These are phyloP conservation scores for Sitta carolinensis DNA, from an alignment of 2,797 vertebrate genomes.

Conservation along the genomic window DNA sequence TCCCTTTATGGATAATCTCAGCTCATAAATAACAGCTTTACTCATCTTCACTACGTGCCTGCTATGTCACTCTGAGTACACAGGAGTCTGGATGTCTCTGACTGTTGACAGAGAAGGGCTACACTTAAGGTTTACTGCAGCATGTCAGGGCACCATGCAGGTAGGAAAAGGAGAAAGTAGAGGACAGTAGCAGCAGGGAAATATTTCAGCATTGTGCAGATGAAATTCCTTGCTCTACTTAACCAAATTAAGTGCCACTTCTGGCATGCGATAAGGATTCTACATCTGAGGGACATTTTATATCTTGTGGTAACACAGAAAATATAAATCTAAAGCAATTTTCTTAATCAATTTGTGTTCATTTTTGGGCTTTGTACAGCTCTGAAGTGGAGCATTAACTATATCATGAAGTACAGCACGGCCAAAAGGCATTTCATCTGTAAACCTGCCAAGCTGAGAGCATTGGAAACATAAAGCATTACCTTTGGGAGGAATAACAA, in stretches of 20 bases:
- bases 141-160: neutral
- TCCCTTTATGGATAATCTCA: neutral
- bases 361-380: neutral
- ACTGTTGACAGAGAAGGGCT: neutral
- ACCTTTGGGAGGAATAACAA: constrained; percentile 10
- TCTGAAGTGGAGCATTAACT: neutral
- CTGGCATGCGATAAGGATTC: neutral
- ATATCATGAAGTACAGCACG: neutral
- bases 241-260: neutral
- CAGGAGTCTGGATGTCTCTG: neutral
- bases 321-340: neutral
- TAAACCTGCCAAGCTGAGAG: neutral
- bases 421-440: neutral
- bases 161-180: neutral
- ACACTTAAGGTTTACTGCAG: neutral
- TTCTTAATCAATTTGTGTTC: neutral
- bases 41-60: rapidly evolving
- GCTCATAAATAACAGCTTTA: neutral
- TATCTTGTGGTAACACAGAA: neutral
- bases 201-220: neutral
- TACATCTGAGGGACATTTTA: neutral
- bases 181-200: neutral
- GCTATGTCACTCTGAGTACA: too few relatives aligned
- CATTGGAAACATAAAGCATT: neutral
- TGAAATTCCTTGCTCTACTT: neutral